A percentile compares a stretch with the other conserved stretches of the same genome.
Evolutionary conservation across 1,140 invertebrate species (phyloP).

Genomic region (Agrypnia vestita): DNA sequence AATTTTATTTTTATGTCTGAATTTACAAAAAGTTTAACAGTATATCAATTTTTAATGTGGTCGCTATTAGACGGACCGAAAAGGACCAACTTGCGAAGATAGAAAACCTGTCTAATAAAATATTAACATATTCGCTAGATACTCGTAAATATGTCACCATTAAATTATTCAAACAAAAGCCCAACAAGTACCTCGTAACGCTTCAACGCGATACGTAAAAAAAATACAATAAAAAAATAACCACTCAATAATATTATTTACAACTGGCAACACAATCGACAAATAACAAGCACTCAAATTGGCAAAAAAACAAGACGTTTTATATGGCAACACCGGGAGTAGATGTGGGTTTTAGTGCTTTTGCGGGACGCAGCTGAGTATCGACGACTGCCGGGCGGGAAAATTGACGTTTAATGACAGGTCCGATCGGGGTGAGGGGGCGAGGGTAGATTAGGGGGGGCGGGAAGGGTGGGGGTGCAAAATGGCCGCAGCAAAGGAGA

Average conservation of each 20-base stretch:
- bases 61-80: not conserved
- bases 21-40: not conserved
- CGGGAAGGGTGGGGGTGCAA: too few species aligned
- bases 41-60: not conserved
- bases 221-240: conserved; percentile 25
- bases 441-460: not conserved
- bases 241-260: conserved; percentile 40
- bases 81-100: not conserved
- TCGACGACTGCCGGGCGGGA: not conserved
- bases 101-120: not conserved
- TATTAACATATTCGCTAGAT: not conserved
- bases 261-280: conserved; percentile 41
- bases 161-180: not conserved
- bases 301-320: conserved; percentile 18
- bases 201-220: conserved; percentile 21
- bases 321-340: conserved; percentile 2
- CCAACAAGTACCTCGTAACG: not conserved
- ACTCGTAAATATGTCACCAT: not conserved
- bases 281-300: conserved; percentile 40
- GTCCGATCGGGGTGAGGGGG: not conserved
- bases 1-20: not conserved
- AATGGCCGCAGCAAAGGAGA: too few species aligned
- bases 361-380: not conserved
- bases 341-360: not conserved
- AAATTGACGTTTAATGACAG: conserved; percentile 34